Conservation (phyloP, 2,113 vertebrate genomes). For the Pithys albifrons region DNA sequence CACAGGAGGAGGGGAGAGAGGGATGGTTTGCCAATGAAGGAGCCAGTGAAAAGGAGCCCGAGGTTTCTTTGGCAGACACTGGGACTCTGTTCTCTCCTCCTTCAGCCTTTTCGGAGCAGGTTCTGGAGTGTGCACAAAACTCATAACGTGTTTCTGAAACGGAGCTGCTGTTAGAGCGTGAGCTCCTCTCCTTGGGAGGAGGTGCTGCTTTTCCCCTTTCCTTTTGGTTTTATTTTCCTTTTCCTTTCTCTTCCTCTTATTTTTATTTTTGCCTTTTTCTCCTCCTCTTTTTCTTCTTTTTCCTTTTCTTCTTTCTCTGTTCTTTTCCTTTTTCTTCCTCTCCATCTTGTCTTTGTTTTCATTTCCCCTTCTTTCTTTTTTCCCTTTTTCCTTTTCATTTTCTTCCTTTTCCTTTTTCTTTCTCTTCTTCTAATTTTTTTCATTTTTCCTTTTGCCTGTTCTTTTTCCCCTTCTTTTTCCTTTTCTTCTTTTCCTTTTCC, state of each 20-base stretch:
- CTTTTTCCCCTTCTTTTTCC: neutral
- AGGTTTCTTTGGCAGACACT: neutral
- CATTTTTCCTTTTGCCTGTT: neutral
- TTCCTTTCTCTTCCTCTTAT: too few species aligned
- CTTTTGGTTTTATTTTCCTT: neutral
- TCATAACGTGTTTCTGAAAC: neutral
- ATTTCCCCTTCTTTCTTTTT: neutral
- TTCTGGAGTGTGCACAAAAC: neutral
- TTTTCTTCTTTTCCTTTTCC: neutral
- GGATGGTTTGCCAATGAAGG: neutral
- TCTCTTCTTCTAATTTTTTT: neutral
- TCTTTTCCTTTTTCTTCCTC: neutral
- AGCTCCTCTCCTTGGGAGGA: neutral
- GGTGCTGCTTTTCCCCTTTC: neutral
- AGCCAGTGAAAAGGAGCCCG: neutral
- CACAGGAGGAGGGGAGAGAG: neutral
- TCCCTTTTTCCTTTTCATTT: too few species aligned
- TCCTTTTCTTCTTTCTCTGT: too few species aligned
- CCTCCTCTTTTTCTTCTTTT: neutral
- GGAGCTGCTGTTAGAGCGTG: neutral
- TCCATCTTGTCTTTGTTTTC: too few species aligned
- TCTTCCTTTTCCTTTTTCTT: neutral
- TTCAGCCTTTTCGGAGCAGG: neutral
- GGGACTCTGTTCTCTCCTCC: neutral
- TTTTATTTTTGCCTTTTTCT: neutral